Evolutionary conservation across 2,888 invertebrate genomes (phyloP), one percentile per base, ranked within the genome.

Genomic region (Rhimphoctona megacephalus): DNA sequence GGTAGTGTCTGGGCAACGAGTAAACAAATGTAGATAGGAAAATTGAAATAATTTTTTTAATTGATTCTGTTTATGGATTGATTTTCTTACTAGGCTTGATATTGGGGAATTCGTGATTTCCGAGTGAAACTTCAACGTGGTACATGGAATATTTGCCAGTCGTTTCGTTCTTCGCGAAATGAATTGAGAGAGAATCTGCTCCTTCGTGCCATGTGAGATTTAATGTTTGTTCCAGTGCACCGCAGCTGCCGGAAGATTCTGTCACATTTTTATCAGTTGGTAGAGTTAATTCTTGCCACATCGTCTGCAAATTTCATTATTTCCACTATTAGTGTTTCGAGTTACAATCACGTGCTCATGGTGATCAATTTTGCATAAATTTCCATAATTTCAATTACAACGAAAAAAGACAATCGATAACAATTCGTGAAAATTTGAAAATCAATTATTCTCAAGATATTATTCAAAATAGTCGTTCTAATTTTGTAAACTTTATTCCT

Each of bases 91-190:
- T 91, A n/a, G 83, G 77, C 30, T 64, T 84, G 25, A 79, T 92
- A 87, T 94, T 92, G 17, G 95, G 94, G 87, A 95, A 94, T 67
- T 93, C 91, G 49, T 89, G 85, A 64, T 91, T 83, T 54, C 91
- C 90, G 49, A 95, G 87, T 33, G 80, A 33, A 11, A 92, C 87
- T 83, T 92, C 89, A n/a, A 93, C 46, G 30, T 90, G 90, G 85
- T 90, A 91, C 49, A 93, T 88, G 49, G 84, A 84, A 66, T 94
- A 94, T 33, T 93, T 90, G 36, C 89, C 90, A 8, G 88, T 89
- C 0, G 92, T 94, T 43, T 92, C 93, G 88, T 95, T 94, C 73
- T 93, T 93, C 11, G 93, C 90, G 87, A 96, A 95, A 72, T 93
- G 93, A 46, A 96, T 89, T 0, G 91, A 90, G 82, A 96, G 30